Evolutionary conservation across 2,113 vertebrate genomes (phyloP).

Genomic region (Oncorhynchus clarkii): DNA sequence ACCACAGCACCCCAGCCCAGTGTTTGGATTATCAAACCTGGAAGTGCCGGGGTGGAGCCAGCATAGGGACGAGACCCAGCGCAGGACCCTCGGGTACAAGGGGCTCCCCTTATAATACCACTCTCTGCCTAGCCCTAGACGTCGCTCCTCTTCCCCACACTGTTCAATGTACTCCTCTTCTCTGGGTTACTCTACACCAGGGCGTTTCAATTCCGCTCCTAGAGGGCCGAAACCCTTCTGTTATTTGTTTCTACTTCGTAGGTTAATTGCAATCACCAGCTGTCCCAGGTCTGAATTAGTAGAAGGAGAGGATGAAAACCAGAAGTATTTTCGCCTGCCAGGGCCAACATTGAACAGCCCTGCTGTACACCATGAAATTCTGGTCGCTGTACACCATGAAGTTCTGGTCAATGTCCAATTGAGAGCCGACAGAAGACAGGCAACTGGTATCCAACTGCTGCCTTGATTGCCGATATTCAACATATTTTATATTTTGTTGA

Average conservation of each 20-base stretch:
- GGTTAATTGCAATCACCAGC: too few relatives aligned
- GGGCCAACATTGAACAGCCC: too few relatives aligned
- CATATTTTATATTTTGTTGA: background rate
- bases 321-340: too few relatives aligned
- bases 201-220: too few relatives aligned
- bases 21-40: conserved; percentile 33
- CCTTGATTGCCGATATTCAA: background rate
- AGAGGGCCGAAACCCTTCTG: too few relatives aligned
- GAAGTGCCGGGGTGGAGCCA: conserved; percentile 11
- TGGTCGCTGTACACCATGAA: too few relatives aligned
- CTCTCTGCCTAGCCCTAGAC: conserved; percentile 52
- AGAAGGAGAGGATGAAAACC: too few relatives aligned
- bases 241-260: too few relatives aligned
- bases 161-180: conserved; percentile 59
- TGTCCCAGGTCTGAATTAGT: too few relatives aligned
- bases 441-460: conserved; percentile 30
- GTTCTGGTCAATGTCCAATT: conserved; percentile 60
- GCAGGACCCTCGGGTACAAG: conserved; percentile 58
- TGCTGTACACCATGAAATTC: conserved; percentile 66
- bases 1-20: conserved; percentile 52
- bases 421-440: conserved; percentile 20
- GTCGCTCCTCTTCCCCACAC: conserved; percentile 67
- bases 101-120: conserved; percentile 41
- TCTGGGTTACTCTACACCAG: conserved; percentile 50
- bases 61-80: conserved; percentile 37